Conservation (phyloP, 2,888 invertebrate species). For the Cryptus viduatorius region DNA sequence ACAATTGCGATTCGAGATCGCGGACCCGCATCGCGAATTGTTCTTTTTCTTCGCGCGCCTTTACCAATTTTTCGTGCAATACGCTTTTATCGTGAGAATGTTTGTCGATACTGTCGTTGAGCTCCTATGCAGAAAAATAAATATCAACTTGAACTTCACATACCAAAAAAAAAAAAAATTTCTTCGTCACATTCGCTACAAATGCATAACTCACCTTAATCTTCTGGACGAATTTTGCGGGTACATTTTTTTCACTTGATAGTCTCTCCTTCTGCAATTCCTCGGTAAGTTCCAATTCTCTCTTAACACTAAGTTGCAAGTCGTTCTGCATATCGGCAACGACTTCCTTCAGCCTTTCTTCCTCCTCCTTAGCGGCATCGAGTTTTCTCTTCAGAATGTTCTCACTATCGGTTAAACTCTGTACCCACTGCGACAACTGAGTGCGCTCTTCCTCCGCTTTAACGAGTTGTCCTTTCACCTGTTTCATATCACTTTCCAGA, state of each 20-base stretch:
- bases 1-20: conserved; percentile 74
- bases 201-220: conserved; percentile 79
- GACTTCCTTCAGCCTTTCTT: conserved; percentile 81
- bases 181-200: neutral
- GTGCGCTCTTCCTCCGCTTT: conserved; percentile 74
- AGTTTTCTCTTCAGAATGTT: conserved; percentile 87
- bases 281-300: conserved; percentile 74
- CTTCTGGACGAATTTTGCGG: conserved; percentile 82
- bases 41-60: conserved; percentile 77
- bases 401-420: conserved; percentile 88
- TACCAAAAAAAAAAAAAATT: neutral
- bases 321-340: conserved; percentile 76
- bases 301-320: conserved; percentile 69
- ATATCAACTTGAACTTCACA: neutral
- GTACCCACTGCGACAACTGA: conserved; percentile 84
- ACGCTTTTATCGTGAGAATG: conserved; percentile 74
- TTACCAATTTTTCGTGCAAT: conserved; percentile 77
- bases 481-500: conserved; percentile 78
- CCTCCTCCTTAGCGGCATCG: conserved; percentile 78
- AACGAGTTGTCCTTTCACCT: conserved; percentile 75
- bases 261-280: conserved; percentile 74
- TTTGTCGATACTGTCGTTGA: conserved; percentile 74
- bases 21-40: conserved; percentile 72
- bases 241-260: conserved; percentile 82
- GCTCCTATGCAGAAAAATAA: conserved; percentile 68